Conservation (phyloP, 2,888 invertebrate genomes). For the Epinotia brunnichana region DNA sequence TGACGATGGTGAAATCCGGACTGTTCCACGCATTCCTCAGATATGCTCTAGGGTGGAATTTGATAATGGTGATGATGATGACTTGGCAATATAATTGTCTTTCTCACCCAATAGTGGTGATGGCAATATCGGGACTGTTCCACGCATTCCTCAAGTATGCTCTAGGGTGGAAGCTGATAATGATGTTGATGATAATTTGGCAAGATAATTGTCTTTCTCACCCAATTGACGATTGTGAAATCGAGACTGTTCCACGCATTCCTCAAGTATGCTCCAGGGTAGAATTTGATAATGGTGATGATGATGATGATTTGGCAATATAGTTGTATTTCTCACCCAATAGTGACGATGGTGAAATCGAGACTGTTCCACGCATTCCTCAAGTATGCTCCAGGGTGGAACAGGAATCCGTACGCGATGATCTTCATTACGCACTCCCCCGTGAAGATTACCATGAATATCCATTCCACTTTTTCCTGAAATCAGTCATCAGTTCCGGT, state of each 20-base stretch:
- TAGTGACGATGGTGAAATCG: slow-evolving; percentile 98
- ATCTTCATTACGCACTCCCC: slow-evolving; percentile 99
- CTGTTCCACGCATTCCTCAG: slow-evolving; percentile 99
- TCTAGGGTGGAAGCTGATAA: slow-evolving; percentile 90
- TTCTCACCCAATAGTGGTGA: slow-evolving; percentile 98
- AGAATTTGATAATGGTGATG: no score
- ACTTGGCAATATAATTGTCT: neutral
- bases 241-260: slow-evolving; percentile 99
- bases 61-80: no score
- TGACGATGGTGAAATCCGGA: slow-evolving; percentile 97
- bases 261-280: slow-evolving; percentile 97
- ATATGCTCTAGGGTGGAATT: slow-evolving; percentile 98
- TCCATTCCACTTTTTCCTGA: slow-evolving; percentile 98
- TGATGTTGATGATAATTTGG: no score
- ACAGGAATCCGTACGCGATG: slow-evolving; percentile 98
- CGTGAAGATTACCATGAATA: slow-evolving; percentile 99
- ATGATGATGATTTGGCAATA: neutral
- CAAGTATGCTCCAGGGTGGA: slow-evolving; percentile 98
- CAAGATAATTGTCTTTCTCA: no score
- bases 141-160: slow-evolving; percentile 99
- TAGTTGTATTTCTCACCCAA: slow-evolving; percentile 89
- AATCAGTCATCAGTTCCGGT: slow-evolving; percentile 55
- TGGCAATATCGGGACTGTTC: slow-evolving; percentile 98
- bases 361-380: slow-evolving; percentile 99
- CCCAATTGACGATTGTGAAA: slow-evolving; percentile 99